Percentiles rank a stretch among this genome's conserved stretches.
phyloP scores from a whole-genome alignment of 2,113 vertebrate genomes.

The Cinclus mexicanus region DNA sequence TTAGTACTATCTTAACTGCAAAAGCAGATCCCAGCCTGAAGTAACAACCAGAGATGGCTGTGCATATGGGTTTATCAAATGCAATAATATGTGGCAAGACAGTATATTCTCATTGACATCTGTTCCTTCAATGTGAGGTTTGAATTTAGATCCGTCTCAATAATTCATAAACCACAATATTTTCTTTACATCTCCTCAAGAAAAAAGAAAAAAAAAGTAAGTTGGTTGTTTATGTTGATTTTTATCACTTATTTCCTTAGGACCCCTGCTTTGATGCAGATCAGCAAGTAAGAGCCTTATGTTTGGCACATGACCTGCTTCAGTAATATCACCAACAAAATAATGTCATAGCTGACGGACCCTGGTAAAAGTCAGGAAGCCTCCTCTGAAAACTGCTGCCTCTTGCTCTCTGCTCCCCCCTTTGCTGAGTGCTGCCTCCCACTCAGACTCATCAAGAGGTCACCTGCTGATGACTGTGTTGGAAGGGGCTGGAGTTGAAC shows the following conservation, averaged over 20 bases:
- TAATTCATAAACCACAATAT: background rate
- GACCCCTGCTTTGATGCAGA: background rate
- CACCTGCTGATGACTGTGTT: background rate
- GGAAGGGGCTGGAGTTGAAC: background rate
- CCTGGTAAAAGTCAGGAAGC: background rate
- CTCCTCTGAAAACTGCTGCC: background rate
- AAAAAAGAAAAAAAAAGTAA: background rate
- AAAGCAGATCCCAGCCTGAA: background rate
- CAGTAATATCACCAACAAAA: background rate
- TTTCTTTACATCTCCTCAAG: background rate
- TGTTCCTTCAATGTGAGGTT: background rate
- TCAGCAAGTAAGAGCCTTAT: background rate
- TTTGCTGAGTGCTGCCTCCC: background rate
- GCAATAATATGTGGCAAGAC: background rate
- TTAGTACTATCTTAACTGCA: background rate
- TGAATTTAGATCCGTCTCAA: background rate
- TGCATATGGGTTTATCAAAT: background rate
- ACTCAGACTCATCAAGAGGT: accelerated
- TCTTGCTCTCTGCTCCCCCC: background rate
- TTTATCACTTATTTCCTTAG: background rate
- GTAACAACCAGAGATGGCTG: background rate
- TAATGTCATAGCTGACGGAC: accelerated
- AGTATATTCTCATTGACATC: background rate
- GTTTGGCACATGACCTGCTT: background rate
- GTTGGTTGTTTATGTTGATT: background rate